Evolutionary conservation across 2,797 vertebrate genomes (phyloP).

Genomic region (Rousettus madagascariensis): DNA sequence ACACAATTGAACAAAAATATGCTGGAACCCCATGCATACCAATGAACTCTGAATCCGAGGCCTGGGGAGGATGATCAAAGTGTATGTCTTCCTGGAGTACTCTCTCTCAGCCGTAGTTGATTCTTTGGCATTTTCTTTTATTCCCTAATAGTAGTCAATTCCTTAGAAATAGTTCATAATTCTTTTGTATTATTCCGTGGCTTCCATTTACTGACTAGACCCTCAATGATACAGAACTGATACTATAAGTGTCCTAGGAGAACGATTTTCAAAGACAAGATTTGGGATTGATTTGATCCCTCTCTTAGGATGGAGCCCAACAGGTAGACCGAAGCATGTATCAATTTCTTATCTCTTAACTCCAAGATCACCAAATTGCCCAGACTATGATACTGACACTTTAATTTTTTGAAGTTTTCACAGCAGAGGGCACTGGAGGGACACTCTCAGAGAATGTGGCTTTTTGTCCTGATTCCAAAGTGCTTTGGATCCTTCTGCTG

Average conservation of each 20-base stretch:
- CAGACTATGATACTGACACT: background rate
- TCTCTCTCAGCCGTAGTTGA: background rate
- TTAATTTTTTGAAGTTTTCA: background rate
- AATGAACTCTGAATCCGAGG: background rate
- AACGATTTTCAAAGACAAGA: background rate
- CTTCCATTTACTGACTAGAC: background rate
- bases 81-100: background rate
- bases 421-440: slow-evolving; percentile 58
- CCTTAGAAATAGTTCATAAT: background rate
- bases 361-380: background rate
- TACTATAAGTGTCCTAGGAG: background rate
- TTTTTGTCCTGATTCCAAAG: background rate
- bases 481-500: background rate
- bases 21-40: background rate
- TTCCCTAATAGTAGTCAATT: background rate
- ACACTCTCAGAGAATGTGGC: background rate
- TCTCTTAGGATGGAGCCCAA: background rate
- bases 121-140: background rate
- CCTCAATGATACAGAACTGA: background rate
- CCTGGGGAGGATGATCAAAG: background rate
- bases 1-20: background rate
- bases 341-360: background rate
- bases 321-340: background rate
- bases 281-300: background rate
- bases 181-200: background rate